phyloP scores from a whole-genome alignment of 2,888 invertebrate species.

The Melieria picta region DNA sequence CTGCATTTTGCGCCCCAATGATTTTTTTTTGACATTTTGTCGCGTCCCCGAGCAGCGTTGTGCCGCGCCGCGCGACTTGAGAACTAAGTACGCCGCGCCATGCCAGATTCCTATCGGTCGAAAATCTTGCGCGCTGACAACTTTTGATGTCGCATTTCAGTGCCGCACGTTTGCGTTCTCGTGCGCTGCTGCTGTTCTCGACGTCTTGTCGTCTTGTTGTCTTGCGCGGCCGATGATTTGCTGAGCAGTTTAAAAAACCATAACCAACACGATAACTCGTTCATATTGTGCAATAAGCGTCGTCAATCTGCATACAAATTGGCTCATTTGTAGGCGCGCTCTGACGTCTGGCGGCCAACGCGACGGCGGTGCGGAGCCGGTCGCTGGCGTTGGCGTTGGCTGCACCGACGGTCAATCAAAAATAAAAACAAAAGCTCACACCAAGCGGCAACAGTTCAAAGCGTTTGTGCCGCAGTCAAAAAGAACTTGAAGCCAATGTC shows the following conservation, averaged over 20 bases:
- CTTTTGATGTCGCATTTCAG: constrained; percentile 26
- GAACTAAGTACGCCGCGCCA: too few species aligned
- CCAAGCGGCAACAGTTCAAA: too few species aligned
- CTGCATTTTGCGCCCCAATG: too few species aligned
- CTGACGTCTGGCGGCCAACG: background rate
- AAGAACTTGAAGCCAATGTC: too few species aligned
- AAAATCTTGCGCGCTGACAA: constrained; percentile 31
- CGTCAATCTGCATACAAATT: constrained; percentile 48
- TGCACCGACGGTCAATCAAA: background rate
- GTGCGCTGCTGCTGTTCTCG: constrained; percentile 43
- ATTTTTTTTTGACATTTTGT: too few species aligned
- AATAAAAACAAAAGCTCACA: too few species aligned
- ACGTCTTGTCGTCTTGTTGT: constrained; percentile 40
- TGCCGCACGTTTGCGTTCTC: constrained; percentile 11
- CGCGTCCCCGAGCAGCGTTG: too few species aligned
- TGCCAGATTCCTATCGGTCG: constrained; percentile 26
- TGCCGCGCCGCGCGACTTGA: too few species aligned
- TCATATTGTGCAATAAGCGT: constrained; percentile 55
- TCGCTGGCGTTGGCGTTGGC: background rate
- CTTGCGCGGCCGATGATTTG: constrained; percentile 52
- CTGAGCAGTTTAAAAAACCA: constrained; percentile 63
- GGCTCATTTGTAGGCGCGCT: constrained; percentile 45
- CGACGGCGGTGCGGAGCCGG: background rate
- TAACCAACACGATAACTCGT: constrained; percentile 59
- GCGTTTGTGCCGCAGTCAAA: too few species aligned